Percentiles rank a stretch among this genome's conserved stretches.
Conservation (phyloP, 2,113 vertebrate genomes). For the Panthera tigris region DNA sequence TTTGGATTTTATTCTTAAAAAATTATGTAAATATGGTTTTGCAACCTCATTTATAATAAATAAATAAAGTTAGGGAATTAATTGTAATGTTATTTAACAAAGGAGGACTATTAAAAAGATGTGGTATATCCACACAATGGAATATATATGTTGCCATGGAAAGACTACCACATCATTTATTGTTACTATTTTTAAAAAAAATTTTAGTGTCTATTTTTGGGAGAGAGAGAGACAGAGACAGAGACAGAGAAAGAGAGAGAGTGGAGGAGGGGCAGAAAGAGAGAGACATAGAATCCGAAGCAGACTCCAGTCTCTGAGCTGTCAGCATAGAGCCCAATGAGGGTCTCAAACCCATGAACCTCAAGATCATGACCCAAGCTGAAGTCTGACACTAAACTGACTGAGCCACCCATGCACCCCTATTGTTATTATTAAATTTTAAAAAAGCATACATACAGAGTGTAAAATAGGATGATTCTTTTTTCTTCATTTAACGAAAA, state of each 20-base stretch:
- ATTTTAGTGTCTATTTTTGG: too few species aligned
- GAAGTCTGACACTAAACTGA: too few species aligned
- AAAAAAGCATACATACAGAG: not conserved
- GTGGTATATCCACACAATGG: not conserved
- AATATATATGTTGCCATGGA: not conserved
- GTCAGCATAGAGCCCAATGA: too few species aligned
- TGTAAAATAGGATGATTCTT: not conserved
- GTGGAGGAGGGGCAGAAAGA: too few species aligned
- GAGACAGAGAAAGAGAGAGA: too few species aligned
- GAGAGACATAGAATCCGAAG: too few species aligned
- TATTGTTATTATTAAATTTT: not conserved
- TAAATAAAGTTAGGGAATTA: not conserved
- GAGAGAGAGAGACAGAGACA: too few species aligned
- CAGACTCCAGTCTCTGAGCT: too few species aligned
- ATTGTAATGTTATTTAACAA: not conserved
- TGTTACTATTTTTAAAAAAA: not conserved
- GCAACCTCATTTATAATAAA: not conserved
- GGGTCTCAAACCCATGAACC: too few species aligned
- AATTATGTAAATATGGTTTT: not conserved
- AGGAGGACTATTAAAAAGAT: not conserved
- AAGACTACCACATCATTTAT: not conserved
- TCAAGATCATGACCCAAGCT: too few species aligned
- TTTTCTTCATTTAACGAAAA: constrained; percentile 13
- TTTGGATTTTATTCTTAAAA: not conserved
- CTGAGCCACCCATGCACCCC: too few species aligned